Base-by-base conservation (phyloP, 1,140 invertebrate species). In the Hypsibius dujardini region DNA sequence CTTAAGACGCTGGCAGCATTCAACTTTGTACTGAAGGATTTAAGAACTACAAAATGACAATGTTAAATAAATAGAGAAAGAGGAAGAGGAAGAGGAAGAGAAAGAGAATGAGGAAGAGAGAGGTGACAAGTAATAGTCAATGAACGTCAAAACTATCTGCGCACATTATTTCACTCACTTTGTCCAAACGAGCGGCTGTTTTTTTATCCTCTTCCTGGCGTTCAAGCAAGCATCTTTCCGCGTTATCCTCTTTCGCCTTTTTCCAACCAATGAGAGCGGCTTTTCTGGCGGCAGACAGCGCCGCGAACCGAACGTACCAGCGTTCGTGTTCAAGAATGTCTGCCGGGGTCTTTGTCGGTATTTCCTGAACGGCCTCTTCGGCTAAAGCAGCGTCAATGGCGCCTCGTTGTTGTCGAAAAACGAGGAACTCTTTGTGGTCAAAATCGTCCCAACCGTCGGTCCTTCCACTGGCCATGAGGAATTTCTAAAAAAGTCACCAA, bases 401-500 rank as follows among this genome's bases (percentile, higher is more conserved):
- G n/a, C 50, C 50, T 7, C n/a, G 7, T 7, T n/a, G 50, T 7
- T 7, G n/a, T 7, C 50, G 50, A n/a, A 56, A 56, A 7, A n/a
- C 7, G 50, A 56, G 50, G 50, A 56, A 56, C 50, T 56, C 50
- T 7, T 56, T 56, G 50, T 56, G 50, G n/a, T 56, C 50, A n/a
- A 7, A 56, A n/a, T 7, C 50, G 50, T 56, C 50, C 50, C 50
- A 56, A 56, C 50, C 50, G 50, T n/a, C 50, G 7, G 50, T 56
- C 50, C n/a, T n/a, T n/a, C n/a, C n/a, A n/a, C n/a, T n/a, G n/a
- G n/a, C n/a, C n/a, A n/a, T n/a, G n/a, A n/a, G n/a, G n/a, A n/a
- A n/a, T n/a, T n/a, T n/a, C n/a, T n/a, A n/a, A n/a, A n/a, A n/a
- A n/a, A n/a, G n/a, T n/a, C n/a, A n/a, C n/a, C n/a, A n/a, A n/a